A percentile compares a stretch with the other conserved stretches of the same genome.
Evolutionary conservation across 2,113 vertebrate genomes (phyloP).

Genomic region (Xiphophorus hellerii): DNA sequence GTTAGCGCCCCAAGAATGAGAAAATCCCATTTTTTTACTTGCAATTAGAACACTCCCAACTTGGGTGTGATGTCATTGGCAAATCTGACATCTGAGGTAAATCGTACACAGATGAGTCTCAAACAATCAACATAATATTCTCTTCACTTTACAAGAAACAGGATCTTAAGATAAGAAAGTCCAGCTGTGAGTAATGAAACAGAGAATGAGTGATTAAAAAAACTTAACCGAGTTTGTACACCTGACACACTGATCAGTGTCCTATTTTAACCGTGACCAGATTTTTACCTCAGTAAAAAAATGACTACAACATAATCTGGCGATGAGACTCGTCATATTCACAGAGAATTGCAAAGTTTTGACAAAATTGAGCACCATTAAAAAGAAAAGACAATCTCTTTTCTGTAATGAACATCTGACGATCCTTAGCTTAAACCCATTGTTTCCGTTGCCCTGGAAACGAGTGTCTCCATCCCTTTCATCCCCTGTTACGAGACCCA

Average conservation of each 20-base stretch:
- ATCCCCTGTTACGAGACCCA: constrained; percentile 40
- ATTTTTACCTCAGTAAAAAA: not conserved
- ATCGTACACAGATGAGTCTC: not conserved
- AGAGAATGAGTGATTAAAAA: too few relatives aligned
- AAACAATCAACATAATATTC: not conserved
- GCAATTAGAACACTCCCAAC: too few relatives aligned
- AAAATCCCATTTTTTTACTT: too few relatives aligned
- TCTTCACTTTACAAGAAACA: not conserved
- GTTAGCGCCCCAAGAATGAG: too few relatives aligned
- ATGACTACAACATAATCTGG: not conserved
- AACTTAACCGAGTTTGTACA: too few relatives aligned
- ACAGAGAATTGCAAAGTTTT: not conserved
- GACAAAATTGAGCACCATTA: not conserved
- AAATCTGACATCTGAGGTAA: too few relatives aligned
- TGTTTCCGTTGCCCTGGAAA: constrained; percentile 67
- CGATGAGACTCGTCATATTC: not conserved
- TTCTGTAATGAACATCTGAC: constrained; percentile 12
- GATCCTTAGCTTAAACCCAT: constrained; percentile 11
- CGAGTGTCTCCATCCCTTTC: constrained; percentile 45
- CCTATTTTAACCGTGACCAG: not conserved
- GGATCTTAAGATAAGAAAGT: too few relatives aligned
- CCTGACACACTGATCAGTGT: not conserved
- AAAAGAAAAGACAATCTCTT: not conserved
- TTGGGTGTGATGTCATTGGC: too few relatives aligned
- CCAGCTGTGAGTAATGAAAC: not conserved